Evolutionary conservation across 2,888 invertebrate species (phyloP).

Genomic region (Podabrus alpinus): DNA sequence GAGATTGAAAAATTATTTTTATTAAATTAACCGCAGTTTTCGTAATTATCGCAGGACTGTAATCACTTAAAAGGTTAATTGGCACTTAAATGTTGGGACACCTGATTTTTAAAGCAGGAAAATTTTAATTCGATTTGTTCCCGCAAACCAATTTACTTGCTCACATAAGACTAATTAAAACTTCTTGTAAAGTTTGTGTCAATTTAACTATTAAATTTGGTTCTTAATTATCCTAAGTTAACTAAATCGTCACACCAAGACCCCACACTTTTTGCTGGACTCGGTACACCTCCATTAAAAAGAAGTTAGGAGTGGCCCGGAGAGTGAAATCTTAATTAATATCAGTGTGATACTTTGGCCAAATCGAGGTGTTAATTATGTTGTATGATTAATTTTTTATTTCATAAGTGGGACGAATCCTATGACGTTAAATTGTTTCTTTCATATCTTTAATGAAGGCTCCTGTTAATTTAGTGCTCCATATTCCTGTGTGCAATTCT

Average conservation of each 20-base stretch:
- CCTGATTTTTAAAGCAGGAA: background rate
- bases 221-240: background rate
- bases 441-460: background rate
- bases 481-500: background rate
- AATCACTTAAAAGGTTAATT: background rate
- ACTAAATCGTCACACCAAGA: background rate
- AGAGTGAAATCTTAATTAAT: background rate
- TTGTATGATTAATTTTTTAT: background rate
- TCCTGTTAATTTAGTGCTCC: background rate
- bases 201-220: slow-evolving; percentile 1
- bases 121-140: background rate
- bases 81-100: background rate
- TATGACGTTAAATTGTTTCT: background rate
- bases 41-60: background rate
- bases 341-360: background rate
- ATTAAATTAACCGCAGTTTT: background rate
- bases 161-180: background rate
- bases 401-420: background rate
- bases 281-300: background rate
- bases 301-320: background rate
- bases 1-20: background rate
- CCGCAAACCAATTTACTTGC: background rate
- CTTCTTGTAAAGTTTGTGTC: background rate
- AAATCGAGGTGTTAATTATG: background rate
- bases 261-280: background rate